phyloP scores from a whole-genome alignment of 2,113 vertebrate species.

The Merops nubicus region DNA sequence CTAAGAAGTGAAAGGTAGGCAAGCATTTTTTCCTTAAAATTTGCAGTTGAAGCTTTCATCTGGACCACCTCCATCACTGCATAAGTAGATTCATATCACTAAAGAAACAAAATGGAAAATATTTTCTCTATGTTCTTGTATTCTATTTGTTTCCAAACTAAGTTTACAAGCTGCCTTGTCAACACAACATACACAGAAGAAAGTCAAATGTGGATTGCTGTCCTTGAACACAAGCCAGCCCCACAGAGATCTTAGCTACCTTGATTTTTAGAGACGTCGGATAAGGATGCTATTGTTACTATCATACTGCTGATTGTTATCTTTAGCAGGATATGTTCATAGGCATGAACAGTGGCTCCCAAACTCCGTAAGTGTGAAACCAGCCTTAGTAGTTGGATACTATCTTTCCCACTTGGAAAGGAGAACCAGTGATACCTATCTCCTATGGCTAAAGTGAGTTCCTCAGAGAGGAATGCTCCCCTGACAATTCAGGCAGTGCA shows the following conservation, averaged over 20 bases:
- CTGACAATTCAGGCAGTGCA: not conserved
- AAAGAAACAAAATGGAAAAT: not conserved
- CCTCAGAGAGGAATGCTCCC: not conserved
- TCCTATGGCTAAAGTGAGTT: not conserved
- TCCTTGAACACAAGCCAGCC: not conserved
- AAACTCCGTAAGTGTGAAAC: not conserved
- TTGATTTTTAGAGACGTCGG: not conserved
- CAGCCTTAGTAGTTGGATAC: not conserved
- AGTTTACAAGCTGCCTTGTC: not conserved
- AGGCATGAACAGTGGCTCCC: not conserved
- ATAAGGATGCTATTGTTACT: not conserved
- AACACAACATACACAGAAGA: not conserved
- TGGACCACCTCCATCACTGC: not conserved
- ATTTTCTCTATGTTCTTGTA: not conserved
- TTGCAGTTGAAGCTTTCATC: not conserved
- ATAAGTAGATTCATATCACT: not conserved
- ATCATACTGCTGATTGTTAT: not conserved
- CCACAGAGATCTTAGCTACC: not conserved
- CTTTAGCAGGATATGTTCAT: not conserved
- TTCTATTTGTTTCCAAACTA: not conserved
- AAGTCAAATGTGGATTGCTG: not conserved
- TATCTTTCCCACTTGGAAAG: not conserved
- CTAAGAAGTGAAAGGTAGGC: not conserved
- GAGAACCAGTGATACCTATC: not conserved
- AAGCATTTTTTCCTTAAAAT: not conserved